Conservation (phyloP, 2,113 vertebrate species). For the Leptocoma aspasia region DNA sequence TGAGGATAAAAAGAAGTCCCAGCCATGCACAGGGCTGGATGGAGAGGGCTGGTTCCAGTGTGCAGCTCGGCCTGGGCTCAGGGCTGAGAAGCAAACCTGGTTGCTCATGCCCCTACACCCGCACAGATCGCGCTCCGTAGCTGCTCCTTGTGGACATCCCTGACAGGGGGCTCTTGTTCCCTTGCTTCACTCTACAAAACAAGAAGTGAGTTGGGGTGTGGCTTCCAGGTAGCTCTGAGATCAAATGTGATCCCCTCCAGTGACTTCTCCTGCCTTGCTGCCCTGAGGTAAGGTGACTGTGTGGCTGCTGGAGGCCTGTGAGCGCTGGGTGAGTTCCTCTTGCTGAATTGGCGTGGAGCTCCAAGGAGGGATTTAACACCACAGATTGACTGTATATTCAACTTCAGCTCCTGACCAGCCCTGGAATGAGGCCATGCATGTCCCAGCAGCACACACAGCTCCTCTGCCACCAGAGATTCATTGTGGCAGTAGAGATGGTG, state of each 20-base stretch:
- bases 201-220: rapidly evolving
- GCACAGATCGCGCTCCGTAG: rapidly evolving
- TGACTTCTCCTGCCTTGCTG: background rate
- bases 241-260: background rate
- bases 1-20: rapidly evolving
- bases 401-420: background rate
- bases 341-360: rapidly evolving
- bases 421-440: rapidly evolving
- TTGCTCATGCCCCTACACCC: background rate
- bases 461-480: background rate
- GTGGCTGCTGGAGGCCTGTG: background rate
- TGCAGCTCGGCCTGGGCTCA: background rate
- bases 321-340: background rate
- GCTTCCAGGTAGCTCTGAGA: background rate
- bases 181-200: background rate
- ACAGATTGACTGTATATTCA: background rate
- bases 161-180: background rate
- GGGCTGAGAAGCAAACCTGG: background rate
- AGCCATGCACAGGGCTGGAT: background rate
- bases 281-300: rapidly evolving
- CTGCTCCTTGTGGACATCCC: rapidly evolving
- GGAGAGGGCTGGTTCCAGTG: background rate
- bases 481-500: background rate
- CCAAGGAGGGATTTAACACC: background rate
- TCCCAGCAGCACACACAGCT: background rate